Evolutionary conservation across 2,797 vertebrate genomes (phyloP).

Genomic region (Acridotheres tristis): DNA sequence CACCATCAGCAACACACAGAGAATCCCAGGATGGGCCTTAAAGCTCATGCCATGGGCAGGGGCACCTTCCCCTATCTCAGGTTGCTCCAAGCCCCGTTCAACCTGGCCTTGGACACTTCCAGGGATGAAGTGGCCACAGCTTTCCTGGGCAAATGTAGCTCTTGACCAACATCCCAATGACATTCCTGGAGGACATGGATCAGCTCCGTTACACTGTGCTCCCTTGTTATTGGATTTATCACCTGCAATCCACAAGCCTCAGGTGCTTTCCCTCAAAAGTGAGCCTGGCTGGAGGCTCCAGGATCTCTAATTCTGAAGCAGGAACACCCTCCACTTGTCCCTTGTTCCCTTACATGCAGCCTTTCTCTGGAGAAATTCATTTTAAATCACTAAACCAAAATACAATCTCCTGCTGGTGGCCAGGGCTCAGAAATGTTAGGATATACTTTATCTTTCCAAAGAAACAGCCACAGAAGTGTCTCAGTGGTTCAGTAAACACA

Average conservation of each 20-base stretch:
- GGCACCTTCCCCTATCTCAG: background rate
- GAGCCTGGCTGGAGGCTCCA: background rate
- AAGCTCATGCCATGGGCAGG: background rate
- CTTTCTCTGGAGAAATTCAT: background rate
- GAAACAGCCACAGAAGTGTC: background rate
- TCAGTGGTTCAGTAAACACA: background rate
- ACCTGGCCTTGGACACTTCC: background rate
- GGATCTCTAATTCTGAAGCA: background rate
- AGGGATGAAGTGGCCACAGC: background rate
- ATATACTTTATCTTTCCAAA: background rate
- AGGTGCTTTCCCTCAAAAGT: background rate
- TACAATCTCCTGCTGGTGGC: background rate
- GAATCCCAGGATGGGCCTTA: background rate
- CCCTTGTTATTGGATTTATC: background rate
- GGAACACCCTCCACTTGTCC: background rate
- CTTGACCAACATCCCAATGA: background rate
- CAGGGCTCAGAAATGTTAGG: background rate
- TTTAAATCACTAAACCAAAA: background rate
- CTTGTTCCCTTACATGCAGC: background rate
- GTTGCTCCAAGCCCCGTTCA: rapidly evolving
- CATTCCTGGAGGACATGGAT: background rate
- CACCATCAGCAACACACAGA: background rate
- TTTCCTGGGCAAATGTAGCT: background rate
- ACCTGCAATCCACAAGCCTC: background rate
- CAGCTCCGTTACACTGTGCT: background rate